These are phyloP conservation scores for Helleia helle DNA, from an alignment of 2,888 invertebrate genomes.

Conservation along the genomic window DNA sequence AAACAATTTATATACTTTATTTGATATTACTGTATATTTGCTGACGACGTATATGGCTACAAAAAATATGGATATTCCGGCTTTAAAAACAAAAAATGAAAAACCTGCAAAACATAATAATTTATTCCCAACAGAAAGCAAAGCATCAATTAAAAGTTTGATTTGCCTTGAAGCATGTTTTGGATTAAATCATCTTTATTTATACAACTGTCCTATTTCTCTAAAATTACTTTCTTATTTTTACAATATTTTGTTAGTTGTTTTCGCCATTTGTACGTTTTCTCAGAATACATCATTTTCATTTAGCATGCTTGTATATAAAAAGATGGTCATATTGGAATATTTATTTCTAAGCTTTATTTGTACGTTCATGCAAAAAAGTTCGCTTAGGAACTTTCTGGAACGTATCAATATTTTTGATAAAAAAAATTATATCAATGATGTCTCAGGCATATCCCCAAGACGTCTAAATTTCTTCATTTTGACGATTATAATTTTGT, in stretches of 20 bases:
- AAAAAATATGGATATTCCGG: too few species aligned
- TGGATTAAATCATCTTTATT: not conserved
- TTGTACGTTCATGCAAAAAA: not conserved
- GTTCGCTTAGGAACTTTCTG: not conserved
- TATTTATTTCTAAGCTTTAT: not conserved
- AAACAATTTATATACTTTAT: too few species aligned
- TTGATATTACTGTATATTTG: too few species aligned
- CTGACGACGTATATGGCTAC: too few species aligned
- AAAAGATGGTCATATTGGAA: not conserved
- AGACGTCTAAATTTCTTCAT: not conserved
- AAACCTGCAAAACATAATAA: too few species aligned
- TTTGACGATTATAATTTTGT: not conserved
- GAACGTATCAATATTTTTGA: not conserved
- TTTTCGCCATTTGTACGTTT: not conserved
- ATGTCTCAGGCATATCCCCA: not conserved
- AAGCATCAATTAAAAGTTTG: too few species aligned
- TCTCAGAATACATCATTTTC: not conserved
- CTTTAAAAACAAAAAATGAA: too few species aligned
- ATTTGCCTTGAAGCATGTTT: not conserved
- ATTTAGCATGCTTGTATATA: not conserved
- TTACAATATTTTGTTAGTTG: not conserved
- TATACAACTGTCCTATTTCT: not conserved
- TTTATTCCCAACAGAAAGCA: too few species aligned
- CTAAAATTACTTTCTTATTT: not conserved
- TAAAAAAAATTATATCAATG: not conserved